Conservation (phyloP, 2,797 vertebrate species). For the Dicrostonyx torquatus region DNA sequence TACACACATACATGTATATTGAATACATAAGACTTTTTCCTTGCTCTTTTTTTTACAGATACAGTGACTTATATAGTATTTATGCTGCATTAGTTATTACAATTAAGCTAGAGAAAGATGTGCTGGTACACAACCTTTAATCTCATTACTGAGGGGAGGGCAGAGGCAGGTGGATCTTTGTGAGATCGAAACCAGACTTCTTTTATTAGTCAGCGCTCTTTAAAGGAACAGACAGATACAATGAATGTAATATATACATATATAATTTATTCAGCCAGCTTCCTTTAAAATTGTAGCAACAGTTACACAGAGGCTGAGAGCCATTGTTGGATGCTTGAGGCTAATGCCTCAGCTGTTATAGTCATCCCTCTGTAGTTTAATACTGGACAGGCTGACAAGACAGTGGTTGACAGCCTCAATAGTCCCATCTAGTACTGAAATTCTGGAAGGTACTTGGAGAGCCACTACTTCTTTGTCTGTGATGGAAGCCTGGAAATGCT, state of each 20-base stretch:
- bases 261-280: neutral
- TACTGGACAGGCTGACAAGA: neutral
- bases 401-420: neutral
- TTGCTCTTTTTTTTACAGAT: neutral
- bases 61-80: neutral
- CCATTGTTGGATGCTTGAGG: too few relatives aligned
- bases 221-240: neutral
- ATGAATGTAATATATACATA: neutral
- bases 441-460: neutral
- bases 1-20: neutral
- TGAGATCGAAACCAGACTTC: neutral
- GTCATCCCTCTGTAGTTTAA: neutral
- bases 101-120: neutral
- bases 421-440: neutral
- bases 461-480: neutral
- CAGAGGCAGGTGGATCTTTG: neutral
- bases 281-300: neutral
- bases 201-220: neutral
- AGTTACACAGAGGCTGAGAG: neutral
- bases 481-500: neutral
- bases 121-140: neutral
- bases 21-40: neutral
- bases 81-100: neutral
- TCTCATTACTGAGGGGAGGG: neutral
- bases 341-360: neutral